phyloP scores from a whole-genome alignment of 1,140 invertebrate species.

The Apis cerana region DNA sequence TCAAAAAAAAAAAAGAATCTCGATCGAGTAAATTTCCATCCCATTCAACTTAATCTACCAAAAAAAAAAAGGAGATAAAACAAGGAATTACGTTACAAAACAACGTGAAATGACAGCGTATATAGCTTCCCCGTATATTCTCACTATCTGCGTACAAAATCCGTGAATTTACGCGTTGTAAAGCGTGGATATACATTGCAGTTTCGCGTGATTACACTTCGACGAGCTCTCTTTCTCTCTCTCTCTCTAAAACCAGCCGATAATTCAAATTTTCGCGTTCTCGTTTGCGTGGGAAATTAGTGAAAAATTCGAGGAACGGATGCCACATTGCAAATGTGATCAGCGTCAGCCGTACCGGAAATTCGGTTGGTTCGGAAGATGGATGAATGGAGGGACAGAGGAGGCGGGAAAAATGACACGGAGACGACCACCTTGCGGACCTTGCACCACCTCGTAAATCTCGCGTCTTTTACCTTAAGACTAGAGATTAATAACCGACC shows the following conservation, averaged over 20 bases:
- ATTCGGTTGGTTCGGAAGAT: conserved; percentile 20
- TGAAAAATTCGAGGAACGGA: neutral
- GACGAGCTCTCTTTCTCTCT: no score
- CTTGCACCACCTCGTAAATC: conserved; percentile 30
- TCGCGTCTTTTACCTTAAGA: conserved; percentile 29
- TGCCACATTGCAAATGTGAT: neutral
- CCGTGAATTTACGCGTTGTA: conserved; percentile 2
- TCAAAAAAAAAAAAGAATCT: neutral
- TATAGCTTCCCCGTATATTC: no score
- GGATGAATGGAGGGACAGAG: neutral
- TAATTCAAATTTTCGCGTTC: conserved; percentile 29
- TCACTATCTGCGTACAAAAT: neutral
- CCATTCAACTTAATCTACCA: neutral
- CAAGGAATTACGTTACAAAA: neutral
- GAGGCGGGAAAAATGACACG: neutral
- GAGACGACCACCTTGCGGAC: neutral
- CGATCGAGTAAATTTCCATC: neutral
- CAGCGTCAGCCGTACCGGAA: neutral
- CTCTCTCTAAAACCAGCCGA: neutral
- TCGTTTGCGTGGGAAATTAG: neutral
- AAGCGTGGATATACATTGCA: neutral
- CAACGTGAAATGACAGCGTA: neutral
- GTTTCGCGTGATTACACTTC: conserved; percentile 10
- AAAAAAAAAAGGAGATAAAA: neutral
- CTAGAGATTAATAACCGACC: conserved; percentile 37